Base-by-base conservation (phyloP, 2,888 invertebrate genomes). In the Sinohyriopsis cumingii region DNA sequence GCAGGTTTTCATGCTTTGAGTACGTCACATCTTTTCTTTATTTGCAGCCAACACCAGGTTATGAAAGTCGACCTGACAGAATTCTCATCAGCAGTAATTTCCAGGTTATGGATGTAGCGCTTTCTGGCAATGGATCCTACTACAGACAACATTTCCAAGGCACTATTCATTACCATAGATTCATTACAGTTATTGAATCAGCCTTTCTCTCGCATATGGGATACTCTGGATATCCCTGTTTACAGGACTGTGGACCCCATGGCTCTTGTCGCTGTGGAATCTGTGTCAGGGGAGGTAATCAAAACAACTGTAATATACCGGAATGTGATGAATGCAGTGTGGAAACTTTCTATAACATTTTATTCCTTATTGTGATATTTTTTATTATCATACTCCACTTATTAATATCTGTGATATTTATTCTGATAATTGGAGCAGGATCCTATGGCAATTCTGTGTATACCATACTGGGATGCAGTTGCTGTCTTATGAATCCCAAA, bases 251-350 rank as follows among this genome's bases (percentile, higher is more conserved):
- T 78, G 88, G 88, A 5, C 88, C 88, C 18, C 80, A 82, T 63
- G 88, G 86, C 9, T 84, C 84, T 0, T 88, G 88, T 72, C 77
- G 85, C 3, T 88, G 88, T 78, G 87, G 88, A 2, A 72, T 87
- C 6, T 88, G 88, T 77, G 80, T 84, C 20, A 76, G 71, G 55
- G 81, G 81, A 28, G 85, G 82, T 45, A 82, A 84, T 67, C 15
- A 69, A 7, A 72, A 78, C 19, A 75, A 75, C n/a, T 86, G 87
- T 69, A 61, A 71, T 7, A 66, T 86, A 33, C 86, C 86, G 15
- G 60, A 81, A 57, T 88, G 88, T 76, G 56, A 67, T 20, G 84
- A 83, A 65, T 88, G 88, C 63, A 76, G 69, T 69, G 53, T 67
- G 55, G 55, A 63, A 9, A 66, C 71, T 6, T 86, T 80, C 67